A percentile compares a stretch with the other conserved stretches of the same genome.
Evolutionary conservation across 2,113 vertebrate species (phyloP).

Genomic region (Perca schrenkii): DNA sequence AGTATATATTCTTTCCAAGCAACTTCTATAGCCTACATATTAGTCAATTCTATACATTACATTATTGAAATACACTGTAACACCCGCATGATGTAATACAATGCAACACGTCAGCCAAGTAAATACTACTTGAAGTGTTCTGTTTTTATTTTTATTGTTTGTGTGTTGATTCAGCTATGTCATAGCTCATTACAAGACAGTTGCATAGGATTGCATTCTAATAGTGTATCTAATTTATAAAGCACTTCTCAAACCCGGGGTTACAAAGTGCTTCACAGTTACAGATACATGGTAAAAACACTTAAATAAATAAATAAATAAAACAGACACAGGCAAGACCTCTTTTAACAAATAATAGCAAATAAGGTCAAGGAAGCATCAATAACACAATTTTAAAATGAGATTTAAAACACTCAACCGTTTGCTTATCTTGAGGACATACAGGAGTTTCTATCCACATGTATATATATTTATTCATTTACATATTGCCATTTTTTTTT

Average conservation of each 20-base stretch:
- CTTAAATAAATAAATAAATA: slow-evolving; percentile 11
- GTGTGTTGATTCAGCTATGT: neutral
- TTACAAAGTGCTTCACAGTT: neutral
- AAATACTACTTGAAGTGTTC: neutral
- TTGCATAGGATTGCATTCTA: neutral
- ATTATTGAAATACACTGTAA: neutral
- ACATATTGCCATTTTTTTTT: neutral
- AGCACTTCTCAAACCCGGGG: neutral
- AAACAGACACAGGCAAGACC: neutral
- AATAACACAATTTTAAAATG: neutral
- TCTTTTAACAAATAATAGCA: neutral
- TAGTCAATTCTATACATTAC: neutral
- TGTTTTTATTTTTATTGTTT: neutral
- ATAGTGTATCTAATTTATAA: neutral
- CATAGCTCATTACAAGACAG: neutral
- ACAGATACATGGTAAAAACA: neutral
- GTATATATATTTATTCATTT: neutral
- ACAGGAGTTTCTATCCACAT: neutral
- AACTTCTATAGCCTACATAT: neutral
- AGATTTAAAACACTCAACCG: neutral
- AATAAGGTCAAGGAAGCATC: neutral
- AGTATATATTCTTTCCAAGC: neutral
- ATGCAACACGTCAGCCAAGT: neutral
- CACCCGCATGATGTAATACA: neutral
- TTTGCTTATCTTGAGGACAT: neutral